These are phyloP conservation scores for Coryphaenoides rupestris DNA, from an alignment of 2,113 vertebrate genomes.

Conservation along the genomic window DNA sequence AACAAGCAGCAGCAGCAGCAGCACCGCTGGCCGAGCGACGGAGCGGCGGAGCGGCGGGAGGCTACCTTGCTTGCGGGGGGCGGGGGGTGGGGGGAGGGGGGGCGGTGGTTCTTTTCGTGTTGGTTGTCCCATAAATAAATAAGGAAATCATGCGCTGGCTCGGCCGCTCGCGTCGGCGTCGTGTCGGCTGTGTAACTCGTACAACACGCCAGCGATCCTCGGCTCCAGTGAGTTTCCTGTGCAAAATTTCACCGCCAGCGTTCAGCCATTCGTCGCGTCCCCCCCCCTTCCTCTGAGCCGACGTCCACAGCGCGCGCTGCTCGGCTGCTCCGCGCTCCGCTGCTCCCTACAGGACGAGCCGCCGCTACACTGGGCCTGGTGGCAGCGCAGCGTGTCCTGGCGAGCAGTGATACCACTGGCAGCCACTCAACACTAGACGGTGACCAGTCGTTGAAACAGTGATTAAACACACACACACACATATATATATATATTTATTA, in stretches of 20 bases:
- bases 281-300: slow-evolving; percentile 60
- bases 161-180: too few species aligned
- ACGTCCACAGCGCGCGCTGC: slow-evolving; percentile 61
- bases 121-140: slow-evolving; percentile 68
- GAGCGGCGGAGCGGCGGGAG: too few species aligned
- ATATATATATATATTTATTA: too few species aligned
- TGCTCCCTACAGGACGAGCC: slow-evolving; percentile 67
- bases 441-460: background rate
- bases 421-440: slow-evolving; percentile 2
- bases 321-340: slow-evolving; percentile 56
- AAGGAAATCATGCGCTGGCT: slow-evolving; percentile 23
- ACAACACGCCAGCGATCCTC: slow-evolving; percentile 11
- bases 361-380: slow-evolving; percentile 56
- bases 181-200: too few species aligned
- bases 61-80: slow-evolving; percentile 66
- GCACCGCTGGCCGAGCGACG: slow-evolving; percentile 54
- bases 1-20: slow-evolving; percentile 56
- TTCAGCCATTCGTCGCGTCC: slow-evolving; percentile 64
- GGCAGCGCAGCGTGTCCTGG: slow-evolving; percentile 37
- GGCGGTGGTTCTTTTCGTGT: slow-evolving; percentile 61
- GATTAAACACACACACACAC: background rate
- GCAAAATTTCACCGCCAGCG: slow-evolving; percentile 48
- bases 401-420: slow-evolving; percentile 14
- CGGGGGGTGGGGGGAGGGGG: too few species aligned
- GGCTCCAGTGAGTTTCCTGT: slow-evolving; percentile 49